A percentile compares a stretch with the other conserved stretches of the same genome.
phyloP scores from a whole-genome alignment of 2,888 invertebrate genomes.

The Ditylenchus weischeri region DNA sequence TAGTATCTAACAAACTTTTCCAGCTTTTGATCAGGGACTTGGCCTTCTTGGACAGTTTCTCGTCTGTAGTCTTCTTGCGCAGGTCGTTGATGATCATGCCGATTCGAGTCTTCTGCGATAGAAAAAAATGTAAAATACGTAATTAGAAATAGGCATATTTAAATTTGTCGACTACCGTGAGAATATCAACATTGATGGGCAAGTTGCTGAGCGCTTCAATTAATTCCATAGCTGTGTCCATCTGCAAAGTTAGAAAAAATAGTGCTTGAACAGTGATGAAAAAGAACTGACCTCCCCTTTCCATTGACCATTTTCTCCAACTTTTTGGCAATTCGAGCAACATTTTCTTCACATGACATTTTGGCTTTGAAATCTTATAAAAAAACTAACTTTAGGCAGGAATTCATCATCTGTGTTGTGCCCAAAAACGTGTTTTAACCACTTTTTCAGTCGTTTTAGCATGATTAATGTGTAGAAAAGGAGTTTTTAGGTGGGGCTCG shows the following conservation, averaged over 20 bases:
- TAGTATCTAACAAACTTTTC: slow-evolving; percentile 44
- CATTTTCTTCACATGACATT: slow-evolving; percentile 33
- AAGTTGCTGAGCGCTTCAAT: slow-evolving; percentile 82
- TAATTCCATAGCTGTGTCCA: slow-evolving; percentile 81
- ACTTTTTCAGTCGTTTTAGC: too few species aligned
- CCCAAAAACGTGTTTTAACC: too few species aligned
- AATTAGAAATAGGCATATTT: background rate
- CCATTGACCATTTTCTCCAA: slow-evolving; percentile 41
- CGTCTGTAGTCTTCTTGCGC: slow-evolving; percentile 82
- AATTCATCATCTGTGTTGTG: too few species aligned
- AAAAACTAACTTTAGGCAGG: too few species aligned
- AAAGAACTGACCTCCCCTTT: slow-evolving; percentile 26
- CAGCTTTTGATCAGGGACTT: slow-evolving; percentile 85
- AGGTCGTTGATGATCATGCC: slow-evolving; percentile 98
- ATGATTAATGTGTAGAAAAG: too few species aligned
- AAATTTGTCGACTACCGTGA: too few species aligned
- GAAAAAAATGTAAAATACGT: background rate
- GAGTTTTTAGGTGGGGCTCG: too few species aligned
- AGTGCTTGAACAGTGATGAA: background rate
- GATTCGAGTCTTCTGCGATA: slow-evolving; percentile 78
- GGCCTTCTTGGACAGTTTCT: slow-evolving; percentile 86
- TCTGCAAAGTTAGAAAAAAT: slow-evolving; percentile 20
- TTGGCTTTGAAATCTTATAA: slow-evolving; percentile 7
- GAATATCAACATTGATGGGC: slow-evolving; percentile 85
- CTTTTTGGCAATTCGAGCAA: slow-evolving; percentile 35